These are phyloP conservation scores for Heliocidaris erythrogramma DNA, from an alignment of 35 echinoderm and acorn worm genomes.

Conservation along the genomic window DNA sequence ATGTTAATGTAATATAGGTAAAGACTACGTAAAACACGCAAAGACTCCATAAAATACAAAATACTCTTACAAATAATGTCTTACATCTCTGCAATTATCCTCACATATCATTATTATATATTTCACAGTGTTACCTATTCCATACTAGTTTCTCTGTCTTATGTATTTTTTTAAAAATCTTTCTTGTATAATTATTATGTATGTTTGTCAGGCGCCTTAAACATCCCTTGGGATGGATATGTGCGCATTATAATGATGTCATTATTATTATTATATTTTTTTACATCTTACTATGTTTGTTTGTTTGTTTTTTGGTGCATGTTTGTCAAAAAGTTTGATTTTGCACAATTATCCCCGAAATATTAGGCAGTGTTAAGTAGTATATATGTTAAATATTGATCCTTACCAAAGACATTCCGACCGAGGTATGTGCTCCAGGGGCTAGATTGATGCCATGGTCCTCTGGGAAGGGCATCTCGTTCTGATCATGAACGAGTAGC, in stretches of 20 bases:
- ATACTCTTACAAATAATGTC: too few relatives aligned
- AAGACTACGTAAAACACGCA: too few relatives aligned
- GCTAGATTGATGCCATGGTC: slow-evolving; percentile 76
- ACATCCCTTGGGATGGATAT: too few relatives aligned
- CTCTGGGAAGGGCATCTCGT: slow-evolving; percentile 87
- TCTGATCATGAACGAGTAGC: slow-evolving; percentile 59
- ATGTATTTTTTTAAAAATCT: too few relatives aligned
- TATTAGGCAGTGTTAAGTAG: not conserved
- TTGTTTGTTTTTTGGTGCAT: not conserved
- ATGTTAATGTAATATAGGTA: too few relatives aligned
- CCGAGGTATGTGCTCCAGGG: slow-evolving; percentile 70
- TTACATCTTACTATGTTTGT: not conserved
- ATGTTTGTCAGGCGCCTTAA: too few relatives aligned
- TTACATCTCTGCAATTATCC: too few relatives aligned
- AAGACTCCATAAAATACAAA: too few relatives aligned
- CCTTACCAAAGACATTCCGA: slow-evolving; percentile 80
- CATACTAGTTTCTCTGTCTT: too few relatives aligned
- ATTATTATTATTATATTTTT: not conserved
- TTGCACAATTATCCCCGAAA: not conserved
- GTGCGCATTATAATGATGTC: too few relatives aligned
- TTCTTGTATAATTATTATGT: too few relatives aligned
- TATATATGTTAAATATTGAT: not conserved
- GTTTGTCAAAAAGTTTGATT: not conserved
- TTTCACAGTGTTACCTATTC: too few relatives aligned
- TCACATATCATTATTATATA: not conserved